phyloP scores from a whole-genome alignment of 2,888 invertebrate species.

The Cacoxenus indagator region DNA sequence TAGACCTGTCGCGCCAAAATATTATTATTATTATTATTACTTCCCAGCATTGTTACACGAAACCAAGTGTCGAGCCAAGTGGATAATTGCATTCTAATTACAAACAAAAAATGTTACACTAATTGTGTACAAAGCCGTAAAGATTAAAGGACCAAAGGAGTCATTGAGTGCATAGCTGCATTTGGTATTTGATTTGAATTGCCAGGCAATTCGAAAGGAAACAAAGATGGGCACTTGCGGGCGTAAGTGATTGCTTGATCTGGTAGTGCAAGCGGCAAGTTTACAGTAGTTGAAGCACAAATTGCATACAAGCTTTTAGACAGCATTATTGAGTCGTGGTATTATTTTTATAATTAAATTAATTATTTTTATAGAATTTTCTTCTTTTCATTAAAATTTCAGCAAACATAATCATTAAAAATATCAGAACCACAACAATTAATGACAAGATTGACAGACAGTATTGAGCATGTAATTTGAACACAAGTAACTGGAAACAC shows the following conservation, averaged over 20 bases:
- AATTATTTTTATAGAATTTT: no score
- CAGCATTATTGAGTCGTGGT: no score
- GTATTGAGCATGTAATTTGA: constrained; percentile 5
- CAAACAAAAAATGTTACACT: constrained; percentile 25
- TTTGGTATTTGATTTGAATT: constrained; percentile 20
- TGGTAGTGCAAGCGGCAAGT: background rate
- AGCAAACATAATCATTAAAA: no score
- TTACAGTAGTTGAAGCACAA: no score
- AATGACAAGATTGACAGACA: no score
- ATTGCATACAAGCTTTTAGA: no score
- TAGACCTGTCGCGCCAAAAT: no score
- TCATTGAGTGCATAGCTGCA: background rate
- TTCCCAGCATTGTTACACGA: no score
- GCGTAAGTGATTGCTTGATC: background rate
- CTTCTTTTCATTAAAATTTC: no score
- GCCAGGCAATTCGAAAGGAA: background rate
- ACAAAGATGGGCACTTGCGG: background rate
- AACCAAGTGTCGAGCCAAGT: background rate
- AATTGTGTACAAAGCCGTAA: background rate
- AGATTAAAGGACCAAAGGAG: background rate
- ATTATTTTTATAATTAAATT: no score
- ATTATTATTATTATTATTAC: no score
- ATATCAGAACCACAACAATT: no score
- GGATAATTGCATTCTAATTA: constrained; percentile 35
- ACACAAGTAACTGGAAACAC: constrained; percentile 22